Percentiles rank a stretch among this genome's conserved stretches.
Conservation (phyloP, 2,113 vertebrate species). For the Trachemys scripta region DNA sequence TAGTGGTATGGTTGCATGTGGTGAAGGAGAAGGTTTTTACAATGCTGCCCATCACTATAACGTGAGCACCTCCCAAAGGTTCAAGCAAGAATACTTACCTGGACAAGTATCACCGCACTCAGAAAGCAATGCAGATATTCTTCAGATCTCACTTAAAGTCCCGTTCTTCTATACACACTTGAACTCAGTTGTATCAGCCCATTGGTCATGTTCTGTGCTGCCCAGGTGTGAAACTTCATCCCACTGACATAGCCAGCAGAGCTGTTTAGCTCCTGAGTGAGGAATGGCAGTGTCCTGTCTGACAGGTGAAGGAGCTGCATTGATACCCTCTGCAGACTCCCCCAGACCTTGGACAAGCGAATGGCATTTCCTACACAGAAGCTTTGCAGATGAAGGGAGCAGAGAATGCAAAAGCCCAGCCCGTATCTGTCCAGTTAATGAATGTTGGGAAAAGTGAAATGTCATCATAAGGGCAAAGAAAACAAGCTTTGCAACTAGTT, state of each 20-base stretch:
- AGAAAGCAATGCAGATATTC: not conserved
- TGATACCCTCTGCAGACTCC: not conserved
- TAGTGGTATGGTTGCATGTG: not conserved
- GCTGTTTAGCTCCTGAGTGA: not conserved
- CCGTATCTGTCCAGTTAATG: not conserved
- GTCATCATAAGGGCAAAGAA: not conserved
- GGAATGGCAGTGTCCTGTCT: not conserved
- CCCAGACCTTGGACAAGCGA: not conserved
- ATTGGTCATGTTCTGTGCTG: not conserved
- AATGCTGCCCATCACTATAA: not conserved
- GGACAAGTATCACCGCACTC: not conserved
- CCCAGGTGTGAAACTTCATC: not conserved
- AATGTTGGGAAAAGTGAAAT: not conserved
- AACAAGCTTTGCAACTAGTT: not conserved
- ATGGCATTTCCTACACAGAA: not conserved
- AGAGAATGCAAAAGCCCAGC: not conserved
- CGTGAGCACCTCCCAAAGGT: not conserved
- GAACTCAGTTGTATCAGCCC: not conserved
- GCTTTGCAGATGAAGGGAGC: not conserved
- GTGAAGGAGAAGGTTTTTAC: not conserved
- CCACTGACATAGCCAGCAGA: not conserved
- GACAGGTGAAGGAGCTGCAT: not conserved
- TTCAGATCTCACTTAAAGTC: not conserved
- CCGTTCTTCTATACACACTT: not conserved
- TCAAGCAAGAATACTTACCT: not conserved